These are phyloP conservation scores for Pachyramphus minor DNA, from an alignment of 2,113 vertebrate genomes.

Conservation along the genomic window DNA sequence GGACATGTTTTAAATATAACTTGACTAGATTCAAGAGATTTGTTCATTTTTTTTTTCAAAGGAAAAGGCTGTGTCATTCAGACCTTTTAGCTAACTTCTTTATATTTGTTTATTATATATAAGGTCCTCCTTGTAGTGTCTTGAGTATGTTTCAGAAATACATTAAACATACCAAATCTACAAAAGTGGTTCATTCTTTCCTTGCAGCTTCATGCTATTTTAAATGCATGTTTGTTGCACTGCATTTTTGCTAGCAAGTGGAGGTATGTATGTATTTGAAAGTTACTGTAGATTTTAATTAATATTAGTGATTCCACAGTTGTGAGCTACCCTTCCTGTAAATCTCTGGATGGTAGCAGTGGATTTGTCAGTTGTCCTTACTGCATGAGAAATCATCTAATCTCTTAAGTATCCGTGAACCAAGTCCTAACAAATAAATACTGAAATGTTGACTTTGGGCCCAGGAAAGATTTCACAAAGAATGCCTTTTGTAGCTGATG, in stretches of 20 bases:
- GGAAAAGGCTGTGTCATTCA: neutral
- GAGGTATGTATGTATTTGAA: neutral
- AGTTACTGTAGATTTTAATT: neutral
- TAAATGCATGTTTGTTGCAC: neutral
- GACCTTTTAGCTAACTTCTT: neutral
- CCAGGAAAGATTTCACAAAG: neutral
- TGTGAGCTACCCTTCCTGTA: neutral
- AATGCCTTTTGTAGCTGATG: neutral
- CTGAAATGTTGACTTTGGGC: neutral
- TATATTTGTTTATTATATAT: neutral
- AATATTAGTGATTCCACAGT: neutral
- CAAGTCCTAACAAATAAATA: neutral
- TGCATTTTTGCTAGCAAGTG: neutral
- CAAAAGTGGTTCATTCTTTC: neutral
- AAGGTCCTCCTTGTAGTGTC: neutral
- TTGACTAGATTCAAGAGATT: neutral
- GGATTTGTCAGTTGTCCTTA: neutral
- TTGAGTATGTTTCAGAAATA: neutral
- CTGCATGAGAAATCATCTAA: neutral
- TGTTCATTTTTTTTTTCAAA: neutral
- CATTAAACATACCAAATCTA: neutral
- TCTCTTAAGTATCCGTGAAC: neutral
- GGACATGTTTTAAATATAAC: neutral
- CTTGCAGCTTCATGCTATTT: neutral
- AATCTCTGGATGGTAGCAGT: neutral